A percentile compares a stretch with the other conserved stretches of the same genome.
phyloP scores from a whole-genome alignment of 2,888 invertebrate genomes.

The Hypercompe scribonia region DNA sequence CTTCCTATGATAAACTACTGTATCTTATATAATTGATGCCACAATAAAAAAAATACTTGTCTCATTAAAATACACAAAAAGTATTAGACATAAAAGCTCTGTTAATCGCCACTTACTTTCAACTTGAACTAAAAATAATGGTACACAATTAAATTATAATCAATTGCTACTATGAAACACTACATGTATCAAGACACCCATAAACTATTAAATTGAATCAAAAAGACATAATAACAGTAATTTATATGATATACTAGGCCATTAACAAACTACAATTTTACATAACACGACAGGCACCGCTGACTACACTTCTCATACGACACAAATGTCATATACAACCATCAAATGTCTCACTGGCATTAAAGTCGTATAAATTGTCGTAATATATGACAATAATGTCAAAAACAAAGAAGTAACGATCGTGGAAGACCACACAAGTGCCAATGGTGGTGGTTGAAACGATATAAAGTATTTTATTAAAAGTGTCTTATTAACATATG shows the following conservation, averaged over 20 bases:
- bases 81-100: not conserved
- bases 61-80: not conserved
- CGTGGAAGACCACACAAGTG: constrained; percentile 56
- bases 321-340: constrained; percentile 32
- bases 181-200: constrained; percentile 19
- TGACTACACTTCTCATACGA: constrained; percentile 23
- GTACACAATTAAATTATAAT: constrained; percentile 5
- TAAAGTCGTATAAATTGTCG: constrained; percentile 35
- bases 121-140: not conserved
- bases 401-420: constrained; percentile 52
- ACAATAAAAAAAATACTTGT: not conserved
- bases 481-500: constrained; percentile 63
- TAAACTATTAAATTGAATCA: constrained; percentile 24
- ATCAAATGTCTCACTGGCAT: constrained; percentile 31
- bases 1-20: not conserved
- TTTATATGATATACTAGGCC: constrained; percentile 29
- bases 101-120: not conserved
- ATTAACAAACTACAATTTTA: constrained; percentile 26
- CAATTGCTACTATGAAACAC: constrained; percentile 10
- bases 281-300: constrained; percentile 24
- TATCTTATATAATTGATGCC: not conserved
- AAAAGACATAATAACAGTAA: constrained; percentile 35
- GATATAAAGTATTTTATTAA: constrained; percentile 71
- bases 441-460: constrained; percentile 27
- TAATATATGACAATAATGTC: constrained; percentile 35